A percentile compares a stretch with the other conserved stretches of the same genome.
These are phyloP conservation scores for Ceratina australensis DNA, from an alignment of 1,140 invertebrate species.

Conservation along the genomic window DNA sequence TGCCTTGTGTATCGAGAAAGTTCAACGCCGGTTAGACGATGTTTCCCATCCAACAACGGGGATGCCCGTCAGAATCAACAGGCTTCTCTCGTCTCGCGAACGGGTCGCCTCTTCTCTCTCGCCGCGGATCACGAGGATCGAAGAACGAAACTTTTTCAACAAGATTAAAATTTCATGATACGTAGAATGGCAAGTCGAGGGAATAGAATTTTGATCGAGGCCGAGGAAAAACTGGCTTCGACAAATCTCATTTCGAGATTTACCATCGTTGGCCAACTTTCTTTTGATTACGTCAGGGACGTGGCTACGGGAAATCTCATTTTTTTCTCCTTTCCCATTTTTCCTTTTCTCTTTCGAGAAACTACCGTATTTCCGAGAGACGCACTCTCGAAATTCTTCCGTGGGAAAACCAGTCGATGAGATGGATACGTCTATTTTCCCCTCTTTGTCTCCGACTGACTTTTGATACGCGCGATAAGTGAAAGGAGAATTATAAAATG, in stretches of 20 bases:
- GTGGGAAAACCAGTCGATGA: no score
- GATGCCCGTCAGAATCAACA: conserved; percentile 67
- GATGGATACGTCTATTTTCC: not conserved
- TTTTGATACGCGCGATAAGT: no score
- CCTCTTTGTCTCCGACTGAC: not conserved
- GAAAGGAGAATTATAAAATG: not conserved
- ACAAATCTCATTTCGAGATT: conserved; percentile 44
- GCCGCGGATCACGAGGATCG: not conserved
- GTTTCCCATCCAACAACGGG: conserved; percentile 64
- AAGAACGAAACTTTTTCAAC: conserved; percentile 37
- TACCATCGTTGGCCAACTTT: conserved; percentile 28
- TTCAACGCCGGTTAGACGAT: conserved; percentile 78
- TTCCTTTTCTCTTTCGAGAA: not conserved
- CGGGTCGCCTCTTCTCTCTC: not conserved
- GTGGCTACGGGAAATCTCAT: conserved; percentile 11
- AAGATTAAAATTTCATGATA: conserved; percentile 44
- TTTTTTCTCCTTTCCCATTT: not conserved
- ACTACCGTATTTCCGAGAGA: not conserved
- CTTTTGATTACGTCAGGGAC: conserved; percentile 39
- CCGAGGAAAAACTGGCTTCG: not conserved
- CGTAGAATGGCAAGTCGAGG: conserved; percentile 5
- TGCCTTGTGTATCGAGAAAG: conserved; percentile 78
- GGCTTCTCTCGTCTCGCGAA: conserved; percentile 52
- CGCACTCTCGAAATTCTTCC: not conserved
- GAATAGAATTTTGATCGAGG: conserved; percentile 29